These are phyloP conservation scores for Neostethus bicornis DNA, from an alignment of 2,797 vertebrate genomes.

Conservation along the genomic window DNA sequence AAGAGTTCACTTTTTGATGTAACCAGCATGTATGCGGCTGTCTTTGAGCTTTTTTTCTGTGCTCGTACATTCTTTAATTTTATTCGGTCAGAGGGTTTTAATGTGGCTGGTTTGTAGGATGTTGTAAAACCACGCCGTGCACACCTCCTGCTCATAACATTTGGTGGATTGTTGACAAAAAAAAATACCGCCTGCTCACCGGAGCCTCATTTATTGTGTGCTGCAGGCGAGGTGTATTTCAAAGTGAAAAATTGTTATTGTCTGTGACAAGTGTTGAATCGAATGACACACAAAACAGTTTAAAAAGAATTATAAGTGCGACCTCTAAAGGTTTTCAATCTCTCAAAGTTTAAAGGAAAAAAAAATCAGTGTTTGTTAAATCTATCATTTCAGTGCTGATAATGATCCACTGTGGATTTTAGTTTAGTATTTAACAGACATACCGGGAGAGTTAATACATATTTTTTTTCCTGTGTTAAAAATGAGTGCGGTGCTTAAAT, in stretches of 20 bases:
- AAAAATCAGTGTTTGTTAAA: background rate
- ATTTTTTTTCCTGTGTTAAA: background rate
- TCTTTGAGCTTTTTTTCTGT: constrained; percentile 15
- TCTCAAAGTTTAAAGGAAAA: constrained; percentile 31
- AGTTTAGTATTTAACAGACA: constrained; percentile 1
- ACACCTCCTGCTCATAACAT: constrained; percentile 62
- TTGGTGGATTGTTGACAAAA: constrained; percentile 68
- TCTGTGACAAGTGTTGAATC: constrained; percentile 34
- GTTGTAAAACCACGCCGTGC: constrained; percentile 45
- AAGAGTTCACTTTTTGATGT: background rate
- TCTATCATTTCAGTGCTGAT: constrained; percentile 12
- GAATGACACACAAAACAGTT: constrained; percentile 26
- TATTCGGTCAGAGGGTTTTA: constrained; percentile 33
- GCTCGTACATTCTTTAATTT: constrained; percentile 16
- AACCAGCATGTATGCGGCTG: constrained; percentile 1
- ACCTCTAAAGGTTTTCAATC: constrained; percentile 44
- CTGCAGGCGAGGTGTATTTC: constrained; percentile 68
- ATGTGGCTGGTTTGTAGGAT: constrained; percentile 37
- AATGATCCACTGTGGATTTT: constrained; percentile 4
- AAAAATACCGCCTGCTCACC: constrained; percentile 62
- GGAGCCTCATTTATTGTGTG: constrained; percentile 65
- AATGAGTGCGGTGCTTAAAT: constrained; percentile 7
- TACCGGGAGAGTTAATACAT: constrained; percentile 26
- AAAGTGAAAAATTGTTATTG: constrained; percentile 63
- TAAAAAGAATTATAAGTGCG: constrained; percentile 11